These are phyloP conservation scores for Galaxea fascicularis DNA, from an alignment of 92 coral and sea anemone genomes.

Conservation along the genomic window DNA sequence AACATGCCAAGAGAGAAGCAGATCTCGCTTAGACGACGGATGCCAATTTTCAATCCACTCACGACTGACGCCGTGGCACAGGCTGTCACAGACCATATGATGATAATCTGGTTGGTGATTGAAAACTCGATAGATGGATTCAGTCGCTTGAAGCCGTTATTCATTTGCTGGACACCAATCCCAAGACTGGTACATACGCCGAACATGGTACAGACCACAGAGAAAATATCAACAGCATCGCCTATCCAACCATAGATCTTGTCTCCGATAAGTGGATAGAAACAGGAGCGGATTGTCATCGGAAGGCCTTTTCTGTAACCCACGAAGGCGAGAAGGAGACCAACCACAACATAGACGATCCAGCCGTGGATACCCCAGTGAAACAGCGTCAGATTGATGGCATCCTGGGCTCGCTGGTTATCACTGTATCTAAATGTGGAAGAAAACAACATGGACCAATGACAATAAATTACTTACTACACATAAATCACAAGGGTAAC, in stretches of 20 bases:
- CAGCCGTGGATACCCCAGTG: conserved; percentile 98
- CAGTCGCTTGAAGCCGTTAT: conserved; percentile 74
- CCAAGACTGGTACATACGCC: conserved; percentile 98
- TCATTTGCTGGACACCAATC: conserved; percentile 82
- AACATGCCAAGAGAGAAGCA: conserved; percentile 87
- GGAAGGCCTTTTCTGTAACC: conserved; percentile 86
- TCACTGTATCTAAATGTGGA: conserved; percentile 70
- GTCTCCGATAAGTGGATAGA: conserved; percentile 89
- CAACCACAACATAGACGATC: conserved; percentile 90
- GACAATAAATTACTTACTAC: too few relatives aligned
- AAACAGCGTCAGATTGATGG: conserved; percentile 89
- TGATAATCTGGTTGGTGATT: conserved; percentile 68
- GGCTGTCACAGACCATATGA: conserved; percentile 91
- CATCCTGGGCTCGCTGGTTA: conserved; percentile 90
- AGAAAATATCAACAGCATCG: conserved; percentile 87
- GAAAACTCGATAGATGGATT: conserved; percentile 59
- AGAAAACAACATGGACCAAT: not conserved
- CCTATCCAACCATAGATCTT: conserved; percentile 87
- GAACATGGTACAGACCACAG: conserved; percentile 90
- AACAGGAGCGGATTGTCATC: conserved; percentile 94
- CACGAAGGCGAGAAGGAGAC: conserved; percentile 85
- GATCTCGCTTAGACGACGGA: conserved; percentile 90
- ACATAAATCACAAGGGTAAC: too few relatives aligned
- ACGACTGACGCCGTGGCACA: conserved; percentile 88
- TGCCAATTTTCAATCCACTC: conserved; percentile 85